Base-by-base conservation (phyloP, 1,140 invertebrate genomes). In the Brachionus calyciflorus region DNA sequence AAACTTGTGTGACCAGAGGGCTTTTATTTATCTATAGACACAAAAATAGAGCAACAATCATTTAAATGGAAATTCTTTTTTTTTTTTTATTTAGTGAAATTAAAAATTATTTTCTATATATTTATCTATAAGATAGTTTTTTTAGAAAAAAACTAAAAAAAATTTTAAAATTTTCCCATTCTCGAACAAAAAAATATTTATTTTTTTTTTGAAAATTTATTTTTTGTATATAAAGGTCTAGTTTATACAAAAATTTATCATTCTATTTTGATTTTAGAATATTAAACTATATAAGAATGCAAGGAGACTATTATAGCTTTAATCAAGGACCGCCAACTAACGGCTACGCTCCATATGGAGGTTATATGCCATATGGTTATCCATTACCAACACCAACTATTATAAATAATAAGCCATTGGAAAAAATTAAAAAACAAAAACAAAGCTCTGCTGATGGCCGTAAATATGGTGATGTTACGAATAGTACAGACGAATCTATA, bases 401-500 rank as follows among this genome's bases (percentile, higher is more conserved):
- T 12, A 24, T 65, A 44, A 10, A 41, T n/a, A 65, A 65, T 28
- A 65, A 65, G 19, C 37, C 60, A 10, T 14, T 65, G 37, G 60
- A 65, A 44, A 65, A 44, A n/a, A 65, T 65, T 17, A 65, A 44
- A 24, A 46, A 28, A 46, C 60, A 65, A 65, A 65, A 65, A 28
- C 60, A 41, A 26, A 3, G 60, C 1, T 65, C 60, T 5, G 33
- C 7, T 3, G 60, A 65, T 4, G 60, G 60, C 6, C 33, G 60
- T 14, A 65, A 44, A 41, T 44, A 65, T 14, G 21, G 44, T 19
- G 41, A 41, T 17, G 60, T 21, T 4, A 30, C 60, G 4, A 73
- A 73, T 40, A 55, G 69, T 49, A 73, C 69, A 0, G 69, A 73
- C 10, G 69, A 73, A 49, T 73, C 69, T 3, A 73, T 73, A 33